phyloP scores from a whole-genome alignment of 1,140 invertebrate species.

The Drosophila lacertosa region DNA sequence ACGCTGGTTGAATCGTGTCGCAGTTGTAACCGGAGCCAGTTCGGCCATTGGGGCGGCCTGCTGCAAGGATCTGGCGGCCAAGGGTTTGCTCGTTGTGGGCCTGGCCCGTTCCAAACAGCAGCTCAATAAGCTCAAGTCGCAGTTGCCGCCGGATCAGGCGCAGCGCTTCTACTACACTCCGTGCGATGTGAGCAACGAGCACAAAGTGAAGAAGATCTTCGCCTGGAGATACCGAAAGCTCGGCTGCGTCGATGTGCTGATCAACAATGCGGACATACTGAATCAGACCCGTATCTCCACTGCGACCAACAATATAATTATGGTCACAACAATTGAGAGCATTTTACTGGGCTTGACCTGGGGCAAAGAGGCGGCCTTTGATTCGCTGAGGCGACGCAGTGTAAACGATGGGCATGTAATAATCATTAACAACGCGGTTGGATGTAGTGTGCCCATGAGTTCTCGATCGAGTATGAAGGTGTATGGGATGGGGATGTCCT shows the following conservation, averaged over 20 bases:
- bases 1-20: conserved; percentile 42
- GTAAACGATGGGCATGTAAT: conserved; percentile 84
- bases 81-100: conserved; percentile 87
- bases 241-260: conserved; percentile 85
- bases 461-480: too few relatives aligned
- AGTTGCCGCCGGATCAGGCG: conserved; percentile 36
- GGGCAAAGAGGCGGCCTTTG: conserved; percentile 83
- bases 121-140: conserved; percentile 68
- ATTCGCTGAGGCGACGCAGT: conserved; percentile 87
- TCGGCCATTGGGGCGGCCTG: too few relatives aligned
- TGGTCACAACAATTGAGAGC: too few relatives aligned
- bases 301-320: too few relatives aligned
- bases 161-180: conserved; percentile 84
- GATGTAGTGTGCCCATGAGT: conserved; percentile 82
- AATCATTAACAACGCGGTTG: conserved; percentile 86
- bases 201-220: conserved; percentile 87
- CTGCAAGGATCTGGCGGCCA: conserved; percentile 68
- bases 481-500: too few relatives aligned
- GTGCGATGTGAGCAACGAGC: conserved; percentile 84
- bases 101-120: conserved; percentile 87
- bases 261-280: conserved; percentile 85
- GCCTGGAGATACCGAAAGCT: conserved; percentile 86
- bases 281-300: conserved; percentile 51
- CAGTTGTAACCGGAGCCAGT: conserved; percentile 42
- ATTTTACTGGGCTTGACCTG: too few relatives aligned